Conservation (phyloP, 2,888 invertebrate species). For the Phengaris alcon region DNA sequence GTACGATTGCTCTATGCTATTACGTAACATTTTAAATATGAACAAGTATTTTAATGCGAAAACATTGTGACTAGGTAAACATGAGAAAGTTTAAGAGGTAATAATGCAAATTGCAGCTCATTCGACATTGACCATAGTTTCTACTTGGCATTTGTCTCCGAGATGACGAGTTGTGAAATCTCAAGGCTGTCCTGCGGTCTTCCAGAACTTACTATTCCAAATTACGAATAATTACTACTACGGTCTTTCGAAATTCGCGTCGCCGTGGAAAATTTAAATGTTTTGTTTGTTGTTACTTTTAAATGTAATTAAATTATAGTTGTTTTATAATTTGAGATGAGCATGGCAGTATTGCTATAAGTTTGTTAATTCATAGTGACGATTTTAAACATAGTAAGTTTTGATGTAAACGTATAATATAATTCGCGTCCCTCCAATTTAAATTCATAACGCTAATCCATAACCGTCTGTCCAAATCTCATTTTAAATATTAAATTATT, state of each 20-base stretch:
- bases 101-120: neutral
- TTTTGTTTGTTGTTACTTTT: neutral
- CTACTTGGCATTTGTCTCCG: neutral
- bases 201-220: slow-evolving; percentile 4
- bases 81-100: slow-evolving; percentile 24
- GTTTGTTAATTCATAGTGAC: too few species aligned
- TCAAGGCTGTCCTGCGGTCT: slow-evolving; percentile 8
- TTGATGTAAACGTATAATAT: too few species aligned
- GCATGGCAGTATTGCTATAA: too few species aligned
- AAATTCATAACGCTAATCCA: neutral
- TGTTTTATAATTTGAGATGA: too few species aligned
- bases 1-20: neutral
- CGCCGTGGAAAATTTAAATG: neutral
- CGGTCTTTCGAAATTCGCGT: slow-evolving; percentile 6
- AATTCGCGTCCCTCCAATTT: neutral
- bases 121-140: slow-evolving; percentile 7
- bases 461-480: neutral
- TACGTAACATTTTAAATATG: neutral
- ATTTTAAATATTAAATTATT: neutral
- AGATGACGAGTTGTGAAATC: neutral
- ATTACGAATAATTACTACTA: neutral
- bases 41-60: neutral
- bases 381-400: too few species aligned
- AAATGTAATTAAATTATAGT: too few species aligned
- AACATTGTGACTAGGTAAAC: slow-evolving; percentile 17